Percentiles rank a stretch among this genome's conserved stretches.
phyloP scores from a whole-genome alignment of 2,888 invertebrate species.

The Cephus pulcher region DNA sequence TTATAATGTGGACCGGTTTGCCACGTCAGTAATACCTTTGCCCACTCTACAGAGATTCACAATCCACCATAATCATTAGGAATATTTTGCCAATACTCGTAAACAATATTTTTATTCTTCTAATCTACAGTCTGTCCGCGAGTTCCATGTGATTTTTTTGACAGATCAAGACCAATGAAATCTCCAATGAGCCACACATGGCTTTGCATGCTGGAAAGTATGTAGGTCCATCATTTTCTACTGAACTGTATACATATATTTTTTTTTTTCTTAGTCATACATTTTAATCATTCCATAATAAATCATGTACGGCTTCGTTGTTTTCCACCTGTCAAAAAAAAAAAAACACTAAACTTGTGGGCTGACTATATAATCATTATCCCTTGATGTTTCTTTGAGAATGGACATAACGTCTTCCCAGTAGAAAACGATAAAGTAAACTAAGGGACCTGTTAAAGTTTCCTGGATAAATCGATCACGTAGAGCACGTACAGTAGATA shows the following conservation, averaged over 20 bases:
- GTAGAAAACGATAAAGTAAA: neutral
- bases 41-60: neutral
- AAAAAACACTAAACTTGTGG: neutral
- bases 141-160: too few relatives aligned
- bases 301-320: neutral
- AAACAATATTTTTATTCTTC: neutral
- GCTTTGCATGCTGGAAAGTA: neutral
- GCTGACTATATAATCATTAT: neutral
- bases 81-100: neutral
- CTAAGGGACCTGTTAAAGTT: neutral
- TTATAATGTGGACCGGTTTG: constrained; percentile 46
- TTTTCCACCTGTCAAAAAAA: neutral
- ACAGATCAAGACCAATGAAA: too few relatives aligned
- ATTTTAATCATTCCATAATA: neutral
- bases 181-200: too few relatives aligned
- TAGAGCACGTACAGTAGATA: neutral
- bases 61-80: neutral
- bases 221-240: neutral
- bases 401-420: neutral
- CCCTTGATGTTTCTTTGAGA: neutral
- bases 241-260: neutral
- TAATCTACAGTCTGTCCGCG: neutral
- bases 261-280: neutral
- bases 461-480: neutral
- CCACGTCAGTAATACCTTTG: neutral